Percentiles rank a stretch among this genome's conserved stretches.
Evolutionary conservation across 2,113 vertebrate species (phyloP).

Genomic region (Trinectes maculatus): DNA sequence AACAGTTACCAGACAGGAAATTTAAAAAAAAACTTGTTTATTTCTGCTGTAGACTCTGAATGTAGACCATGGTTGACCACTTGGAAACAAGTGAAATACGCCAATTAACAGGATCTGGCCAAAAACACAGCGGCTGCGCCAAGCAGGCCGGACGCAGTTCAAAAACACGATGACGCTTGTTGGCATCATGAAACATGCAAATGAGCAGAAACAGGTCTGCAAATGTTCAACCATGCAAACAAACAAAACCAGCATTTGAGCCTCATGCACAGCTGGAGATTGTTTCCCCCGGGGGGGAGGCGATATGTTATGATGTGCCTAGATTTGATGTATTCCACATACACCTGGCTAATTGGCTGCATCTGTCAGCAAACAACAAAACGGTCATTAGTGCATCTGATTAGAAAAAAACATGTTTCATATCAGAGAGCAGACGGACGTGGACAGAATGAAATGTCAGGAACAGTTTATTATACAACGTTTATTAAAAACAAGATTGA

Average conservation of each 20-base stretch:
- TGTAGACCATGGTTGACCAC: not conserved
- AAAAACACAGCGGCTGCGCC: not conserved
- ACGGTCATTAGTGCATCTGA: conserved; percentile 35
- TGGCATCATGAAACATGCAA: conserved; percentile 23
- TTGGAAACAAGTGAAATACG: conserved; percentile 36
- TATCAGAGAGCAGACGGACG: conserved; percentile 5
- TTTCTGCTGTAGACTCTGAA: too few species aligned
- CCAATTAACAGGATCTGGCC: conserved; percentile 47
- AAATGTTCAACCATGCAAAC: conserved; percentile 24
- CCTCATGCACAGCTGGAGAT: conserved; percentile 30
- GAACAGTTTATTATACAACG: conserved; percentile 33
- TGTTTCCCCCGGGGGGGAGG: conserved; percentile 8
- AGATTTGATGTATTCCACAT: conserved; percentile 26
- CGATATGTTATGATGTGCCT: conserved; percentile 24
- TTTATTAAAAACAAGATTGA: conserved; percentile 48
- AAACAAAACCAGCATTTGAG: conserved; percentile 18
- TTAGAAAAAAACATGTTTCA: conserved; percentile 19
- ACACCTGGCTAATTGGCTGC: conserved; percentile 55
- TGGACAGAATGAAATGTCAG: conserved; percentile 10
- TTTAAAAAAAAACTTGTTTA: too few species aligned
- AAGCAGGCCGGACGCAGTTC: conserved; percentile 35
- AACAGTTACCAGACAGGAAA: conserved; percentile 16
- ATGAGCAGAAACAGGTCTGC: not conserved
- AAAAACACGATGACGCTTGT: conserved; percentile 9
- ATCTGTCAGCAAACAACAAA: conserved; percentile 47